These are phyloP conservation scores for Chionoecetes opilio DNA, from an alignment of 1,140 invertebrate species.

Conservation along the genomic window DNA sequence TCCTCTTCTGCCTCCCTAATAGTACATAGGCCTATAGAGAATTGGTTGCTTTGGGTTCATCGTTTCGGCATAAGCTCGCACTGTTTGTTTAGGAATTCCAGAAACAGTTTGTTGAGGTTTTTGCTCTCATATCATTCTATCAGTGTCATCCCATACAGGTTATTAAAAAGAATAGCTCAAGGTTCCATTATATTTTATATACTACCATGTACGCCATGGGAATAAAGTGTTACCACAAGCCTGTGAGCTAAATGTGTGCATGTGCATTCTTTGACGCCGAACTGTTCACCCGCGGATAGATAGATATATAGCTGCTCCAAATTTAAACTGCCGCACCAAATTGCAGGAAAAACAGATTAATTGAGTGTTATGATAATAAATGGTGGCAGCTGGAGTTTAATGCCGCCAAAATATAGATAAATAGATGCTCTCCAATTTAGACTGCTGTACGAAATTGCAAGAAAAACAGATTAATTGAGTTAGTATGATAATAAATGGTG, in stretches of 20 bases:
- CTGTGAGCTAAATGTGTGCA: neutral
- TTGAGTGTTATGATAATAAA: no score
- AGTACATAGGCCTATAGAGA: neutral
- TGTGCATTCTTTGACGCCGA: no score
- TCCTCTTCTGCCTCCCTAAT: neutral
- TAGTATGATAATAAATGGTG: no score
- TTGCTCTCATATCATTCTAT: neutral
- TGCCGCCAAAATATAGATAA: no score
- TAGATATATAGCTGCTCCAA: no score
- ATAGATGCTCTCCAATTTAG: no score
- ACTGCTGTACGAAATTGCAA: no score
- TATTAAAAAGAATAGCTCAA: slow-evolving; percentile 8
- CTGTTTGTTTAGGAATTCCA: neutral
- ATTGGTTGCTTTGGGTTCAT: neutral
- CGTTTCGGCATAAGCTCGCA: neutral
- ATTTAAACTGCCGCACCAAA: no score
- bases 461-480: no score
- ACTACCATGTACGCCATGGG: slow-evolving; percentile 23
- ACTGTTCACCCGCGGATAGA: no score
- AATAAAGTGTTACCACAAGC: slow-evolving; percentile 6
- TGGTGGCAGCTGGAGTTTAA: no score
- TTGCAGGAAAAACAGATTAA: no score
- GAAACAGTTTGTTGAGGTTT: neutral
- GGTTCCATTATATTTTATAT: slow-evolving; percentile 31
- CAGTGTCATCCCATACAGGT: neutral